phyloP scores from a whole-genome alignment of 2,113 vertebrate species.

The Macquaria australasica region DNA sequence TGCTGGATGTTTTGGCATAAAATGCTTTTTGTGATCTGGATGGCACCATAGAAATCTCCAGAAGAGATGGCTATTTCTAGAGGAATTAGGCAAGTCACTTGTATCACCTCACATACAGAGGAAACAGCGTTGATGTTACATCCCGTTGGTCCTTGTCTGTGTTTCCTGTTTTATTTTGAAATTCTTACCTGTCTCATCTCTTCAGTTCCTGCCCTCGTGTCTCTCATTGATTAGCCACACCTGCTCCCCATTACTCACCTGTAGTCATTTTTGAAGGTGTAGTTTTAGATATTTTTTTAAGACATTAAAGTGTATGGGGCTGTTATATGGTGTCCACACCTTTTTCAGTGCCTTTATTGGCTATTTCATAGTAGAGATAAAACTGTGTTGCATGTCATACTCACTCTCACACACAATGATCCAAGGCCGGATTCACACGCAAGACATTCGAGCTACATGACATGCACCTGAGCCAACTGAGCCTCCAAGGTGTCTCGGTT shows the following conservation, averaged over 20 bases:
- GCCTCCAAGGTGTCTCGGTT: conserved; percentile 22
- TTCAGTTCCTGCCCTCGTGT: too few relatives aligned
- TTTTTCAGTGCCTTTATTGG: background rate
- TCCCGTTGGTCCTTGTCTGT: too few relatives aligned
- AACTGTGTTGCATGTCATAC: background rate
- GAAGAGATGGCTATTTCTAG: background rate
- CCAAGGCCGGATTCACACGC: conserved; percentile 7
- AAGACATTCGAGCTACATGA: conserved; percentile 25
- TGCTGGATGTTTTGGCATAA: background rate
- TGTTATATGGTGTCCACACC: background rate
- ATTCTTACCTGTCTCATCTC: too few relatives aligned
- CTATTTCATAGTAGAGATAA: conserved; percentile 12
- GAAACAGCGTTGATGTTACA: too few relatives aligned
- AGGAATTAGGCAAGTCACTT: background rate
- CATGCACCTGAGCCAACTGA: conserved; percentile 34
- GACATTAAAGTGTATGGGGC: background rate
- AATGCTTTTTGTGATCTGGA: background rate
- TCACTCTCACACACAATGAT: background rate
- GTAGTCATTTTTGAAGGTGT: background rate
- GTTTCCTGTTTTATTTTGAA: too few relatives aligned
- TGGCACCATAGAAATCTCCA: background rate
- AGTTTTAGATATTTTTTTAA: background rate
- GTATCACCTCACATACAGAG: background rate
- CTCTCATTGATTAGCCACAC: too few relatives aligned
- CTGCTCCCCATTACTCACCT: too few relatives aligned